phyloP scores from a whole-genome alignment of 2,113 vertebrate species.

The Notiomystis cincta region DNA sequence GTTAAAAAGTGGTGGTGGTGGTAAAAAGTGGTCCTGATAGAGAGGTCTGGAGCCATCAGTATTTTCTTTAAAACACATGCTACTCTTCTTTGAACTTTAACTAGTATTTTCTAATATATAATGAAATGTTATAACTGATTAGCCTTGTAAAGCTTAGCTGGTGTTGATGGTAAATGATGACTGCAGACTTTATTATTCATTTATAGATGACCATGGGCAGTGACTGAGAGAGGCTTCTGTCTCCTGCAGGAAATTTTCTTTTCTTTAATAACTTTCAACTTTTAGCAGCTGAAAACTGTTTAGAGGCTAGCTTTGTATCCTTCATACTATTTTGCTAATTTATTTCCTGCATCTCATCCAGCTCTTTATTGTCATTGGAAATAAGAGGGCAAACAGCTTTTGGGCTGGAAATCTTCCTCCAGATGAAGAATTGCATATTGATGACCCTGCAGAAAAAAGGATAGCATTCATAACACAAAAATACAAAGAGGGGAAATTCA shows the following conservation, averaged over 20 bases:
- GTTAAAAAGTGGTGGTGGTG: neutral
- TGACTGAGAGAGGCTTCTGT: neutral
- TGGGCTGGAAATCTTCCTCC: slow-evolving; percentile 88
- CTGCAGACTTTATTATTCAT: neutral
- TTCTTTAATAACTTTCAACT: neutral
- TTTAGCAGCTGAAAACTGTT: neutral
- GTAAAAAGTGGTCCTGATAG: neutral
- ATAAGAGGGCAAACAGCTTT: slow-evolving; percentile 90
- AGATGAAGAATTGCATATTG: slow-evolving; percentile 80
- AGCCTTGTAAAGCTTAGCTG: neutral
- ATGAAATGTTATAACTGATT: neutral
- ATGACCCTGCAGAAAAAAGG: slow-evolving; percentile 80
- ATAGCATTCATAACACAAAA: slow-evolving; percentile 87
- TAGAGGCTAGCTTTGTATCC: neutral
- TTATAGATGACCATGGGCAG: neutral
- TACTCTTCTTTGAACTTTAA: neutral
- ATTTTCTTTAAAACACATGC: neutral
- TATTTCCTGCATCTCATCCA: slow-evolving; percentile 36
- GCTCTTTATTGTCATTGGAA: slow-evolving; percentile 93
- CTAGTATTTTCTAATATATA: neutral
- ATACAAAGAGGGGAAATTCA: slow-evolving; percentile 91
- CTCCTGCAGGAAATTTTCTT: neutral
- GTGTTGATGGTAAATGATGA: neutral
- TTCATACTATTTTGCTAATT: neutral
- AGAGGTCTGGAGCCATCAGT: neutral